Conservation (phyloP, 2,797 vertebrate species). For the Manis javanica region DNA sequence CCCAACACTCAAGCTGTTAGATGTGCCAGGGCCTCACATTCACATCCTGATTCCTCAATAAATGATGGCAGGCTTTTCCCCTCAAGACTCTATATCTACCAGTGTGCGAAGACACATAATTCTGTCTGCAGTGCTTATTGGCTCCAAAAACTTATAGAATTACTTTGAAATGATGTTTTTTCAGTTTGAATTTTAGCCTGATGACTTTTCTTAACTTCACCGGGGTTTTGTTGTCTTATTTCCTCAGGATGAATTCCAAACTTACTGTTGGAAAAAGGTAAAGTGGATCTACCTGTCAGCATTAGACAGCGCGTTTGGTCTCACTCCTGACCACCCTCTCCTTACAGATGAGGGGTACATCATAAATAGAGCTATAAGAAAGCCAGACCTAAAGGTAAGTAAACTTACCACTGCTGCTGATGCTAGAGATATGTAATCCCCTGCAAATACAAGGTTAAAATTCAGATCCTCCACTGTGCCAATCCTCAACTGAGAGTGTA, state of each 20-base stretch:
- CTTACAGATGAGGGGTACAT: slow-evolving; percentile 81
- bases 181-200: slow-evolving; percentile 35
- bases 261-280: slow-evolving; percentile 86
- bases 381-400: slow-evolving; percentile 86
- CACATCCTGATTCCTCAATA: not conserved
- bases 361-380: slow-evolving; percentile 85
- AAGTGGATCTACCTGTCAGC: slow-evolving; percentile 83
- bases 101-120: not conserved
- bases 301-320: slow-evolving; percentile 25
- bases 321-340: slow-evolving; percentile 62
- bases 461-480: not conserved
- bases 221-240: slow-evolving; percentile 69
- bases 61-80: not conserved
- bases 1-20: rapidly evolving
- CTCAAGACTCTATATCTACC: not conserved
- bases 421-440: not conserved
- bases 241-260: slow-evolving; percentile 87
- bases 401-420: not conserved
- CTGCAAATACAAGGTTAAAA: not conserved
- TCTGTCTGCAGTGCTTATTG: not conserved
- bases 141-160: not conserved
- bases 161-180: slow-evolving; percentile 39
- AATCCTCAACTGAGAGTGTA: not conserved
- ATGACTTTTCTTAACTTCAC: slow-evolving; percentile 3
- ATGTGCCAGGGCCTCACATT: not conserved